These are phyloP conservation scores for Salvelinus sp. DNA, from an alignment of 2,113 vertebrate species.

Conservation along the genomic window DNA sequence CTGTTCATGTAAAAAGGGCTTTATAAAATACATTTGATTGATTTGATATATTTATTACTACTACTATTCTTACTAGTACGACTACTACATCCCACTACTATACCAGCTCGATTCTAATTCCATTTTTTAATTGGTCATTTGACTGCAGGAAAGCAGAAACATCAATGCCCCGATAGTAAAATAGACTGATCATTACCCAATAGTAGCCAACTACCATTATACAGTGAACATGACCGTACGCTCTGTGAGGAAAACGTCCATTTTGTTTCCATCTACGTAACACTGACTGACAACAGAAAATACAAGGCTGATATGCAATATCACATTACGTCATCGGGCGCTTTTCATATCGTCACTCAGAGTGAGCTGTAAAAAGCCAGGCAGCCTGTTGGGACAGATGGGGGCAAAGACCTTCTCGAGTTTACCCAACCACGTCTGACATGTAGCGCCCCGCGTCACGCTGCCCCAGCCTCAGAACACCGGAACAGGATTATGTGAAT, in stretches of 20 bases:
- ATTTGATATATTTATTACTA: too few relatives aligned
- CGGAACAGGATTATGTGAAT: neutral
- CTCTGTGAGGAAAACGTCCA: too few relatives aligned
- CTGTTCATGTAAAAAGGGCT: too few relatives aligned
- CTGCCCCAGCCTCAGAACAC: neutral
- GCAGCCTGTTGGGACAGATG: neutral
- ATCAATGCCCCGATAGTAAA: too few relatives aligned
- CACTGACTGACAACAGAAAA: neutral
- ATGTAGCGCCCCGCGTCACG: neutral
- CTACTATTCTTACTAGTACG: neutral
- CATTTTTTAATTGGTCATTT: too few relatives aligned
- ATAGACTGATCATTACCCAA: too few relatives aligned
- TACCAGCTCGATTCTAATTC: too few relatives aligned
- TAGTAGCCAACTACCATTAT: too few relatives aligned
- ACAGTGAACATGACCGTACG: too few relatives aligned
- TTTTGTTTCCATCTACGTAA: neutral
- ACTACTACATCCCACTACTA: neutral
- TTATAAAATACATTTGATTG: too few relatives aligned
- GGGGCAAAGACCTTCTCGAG: neutral
- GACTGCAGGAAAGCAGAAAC: too few relatives aligned
- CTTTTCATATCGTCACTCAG: neutral
- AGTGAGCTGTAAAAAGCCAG: neutral
- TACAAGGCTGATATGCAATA: neutral
- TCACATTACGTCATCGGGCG: constrained; percentile 3
- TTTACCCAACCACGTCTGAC: constrained; percentile 6